Evolutionary conservation across 2,797 vertebrate species (phyloP).

Genomic region (Malacoctenus gilli): DNA sequence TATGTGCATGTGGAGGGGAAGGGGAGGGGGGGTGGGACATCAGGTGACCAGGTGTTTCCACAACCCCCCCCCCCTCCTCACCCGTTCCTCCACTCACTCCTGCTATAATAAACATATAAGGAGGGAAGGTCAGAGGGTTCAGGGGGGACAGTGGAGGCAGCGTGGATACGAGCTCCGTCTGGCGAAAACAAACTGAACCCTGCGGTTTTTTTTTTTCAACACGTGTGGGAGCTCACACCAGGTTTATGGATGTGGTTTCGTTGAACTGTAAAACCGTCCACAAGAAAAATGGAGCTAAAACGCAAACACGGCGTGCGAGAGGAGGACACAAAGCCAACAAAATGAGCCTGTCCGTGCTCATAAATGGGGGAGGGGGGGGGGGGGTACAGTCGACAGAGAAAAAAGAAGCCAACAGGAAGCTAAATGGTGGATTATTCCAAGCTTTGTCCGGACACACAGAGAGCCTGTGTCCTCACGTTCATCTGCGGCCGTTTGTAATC

Average conservation of each 20-base stretch:
- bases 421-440: constrained; percentile 30
- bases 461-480: constrained; percentile 31
- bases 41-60: constrained; percentile 71
- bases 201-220: constrained; percentile 36
- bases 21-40: too few relatives aligned
- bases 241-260: constrained; percentile 28
- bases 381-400: constrained; percentile 6
- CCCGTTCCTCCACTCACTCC: constrained; percentile 24
- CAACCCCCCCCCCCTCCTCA: constrained; percentile 27
- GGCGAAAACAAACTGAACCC: constrained; percentile 32
- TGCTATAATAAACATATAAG: constrained; percentile 42
- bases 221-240: constrained; percentile 23
- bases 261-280: constrained; percentile 39
- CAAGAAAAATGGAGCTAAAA: constrained; percentile 15
- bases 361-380: too few relatives aligned
- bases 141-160: constrained; percentile 1
- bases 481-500: constrained; percentile 38
- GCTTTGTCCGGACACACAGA: constrained; percentile 30
- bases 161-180: constrained; percentile 1
- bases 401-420: constrained; percentile 51
- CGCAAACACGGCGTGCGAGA: constrained; percentile 7
- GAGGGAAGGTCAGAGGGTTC: constrained; percentile 38
- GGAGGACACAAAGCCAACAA: not conserved
- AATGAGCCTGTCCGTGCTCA: not conserved
- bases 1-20: constrained; percentile 16